A percentile compares a stretch with the other conserved stretches of the same genome.
phyloP scores from a whole-genome alignment of 2,113 vertebrate genomes.

The Sigmodon hispidus region DNA sequence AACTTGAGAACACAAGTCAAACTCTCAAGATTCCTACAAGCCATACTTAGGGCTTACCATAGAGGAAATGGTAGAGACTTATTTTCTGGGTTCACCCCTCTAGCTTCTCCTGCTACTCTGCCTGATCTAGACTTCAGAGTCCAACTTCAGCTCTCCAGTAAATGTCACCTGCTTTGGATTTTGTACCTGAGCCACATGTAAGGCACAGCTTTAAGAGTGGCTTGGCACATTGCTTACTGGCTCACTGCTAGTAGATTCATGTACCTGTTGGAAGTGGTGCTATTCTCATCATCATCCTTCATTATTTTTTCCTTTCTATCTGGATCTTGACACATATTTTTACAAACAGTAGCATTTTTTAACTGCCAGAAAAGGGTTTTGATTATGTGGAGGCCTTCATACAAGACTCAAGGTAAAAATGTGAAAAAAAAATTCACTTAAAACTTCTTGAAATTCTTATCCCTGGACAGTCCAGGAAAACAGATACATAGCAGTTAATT shows the following conservation, averaged over 20 bases:
- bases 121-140: background rate
- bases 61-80: background rate
- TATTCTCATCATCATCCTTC: background rate
- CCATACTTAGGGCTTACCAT: background rate
- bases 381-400: background rate
- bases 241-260: background rate
- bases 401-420: slow-evolving; percentile 21
- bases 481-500: background rate
- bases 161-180: background rate
- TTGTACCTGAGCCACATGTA: background rate
- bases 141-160: background rate
- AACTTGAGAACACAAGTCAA: background rate
- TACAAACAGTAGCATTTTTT: background rate
- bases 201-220: background rate
- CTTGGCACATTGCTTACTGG: background rate
- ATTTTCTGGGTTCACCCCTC: background rate
- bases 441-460: slow-evolving; percentile 20
- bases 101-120: background rate
- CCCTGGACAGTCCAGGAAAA: background rate
- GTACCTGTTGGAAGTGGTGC: background rate
- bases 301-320: background rate
- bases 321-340: slow-evolving; percentile 25
- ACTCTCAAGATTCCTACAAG: background rate
- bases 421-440: slow-evolving; percentile 40
- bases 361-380: slow-evolving; percentile 12